Percentiles rank a stretch among this genome's conserved stretches.
These are phyloP conservation scores for Craseonycteris thonglongyai DNA, from an alignment of 2,113 vertebrate genomes.

Conservation along the genomic window DNA sequence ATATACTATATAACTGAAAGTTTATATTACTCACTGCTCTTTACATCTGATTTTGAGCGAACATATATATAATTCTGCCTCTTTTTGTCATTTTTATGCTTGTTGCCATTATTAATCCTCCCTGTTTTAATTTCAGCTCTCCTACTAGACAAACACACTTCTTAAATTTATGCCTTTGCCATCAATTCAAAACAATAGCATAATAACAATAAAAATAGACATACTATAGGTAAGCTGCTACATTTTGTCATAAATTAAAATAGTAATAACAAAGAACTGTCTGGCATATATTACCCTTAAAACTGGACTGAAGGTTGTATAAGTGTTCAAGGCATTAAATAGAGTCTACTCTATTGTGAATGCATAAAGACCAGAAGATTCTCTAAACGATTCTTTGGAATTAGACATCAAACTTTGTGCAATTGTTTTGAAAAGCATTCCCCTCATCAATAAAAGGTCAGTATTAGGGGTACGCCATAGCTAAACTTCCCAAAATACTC, in stretches of 20 bases:
- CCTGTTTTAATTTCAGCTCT: neutral
- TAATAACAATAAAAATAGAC: neutral
- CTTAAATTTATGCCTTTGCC: neutral
- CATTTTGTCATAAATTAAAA: neutral
- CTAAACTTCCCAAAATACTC: neutral
- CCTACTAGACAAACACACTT: neutral
- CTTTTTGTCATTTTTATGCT: neutral
- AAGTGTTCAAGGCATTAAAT: neutral
- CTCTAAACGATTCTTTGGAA: neutral
- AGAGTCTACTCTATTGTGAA: neutral
- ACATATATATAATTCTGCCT: neutral
- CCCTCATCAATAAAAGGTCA: neutral
- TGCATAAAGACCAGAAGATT: neutral
- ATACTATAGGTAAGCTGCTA: neutral
- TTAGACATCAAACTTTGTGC: neutral
- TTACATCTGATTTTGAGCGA: neutral
- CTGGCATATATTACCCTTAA: neutral
- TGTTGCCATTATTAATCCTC: neutral
- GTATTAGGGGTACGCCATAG: neutral
- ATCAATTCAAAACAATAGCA: neutral
- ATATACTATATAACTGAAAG: neutral
- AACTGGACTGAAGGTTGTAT: neutral
- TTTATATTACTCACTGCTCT: neutral
- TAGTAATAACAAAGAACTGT: neutral
- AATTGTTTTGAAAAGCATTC: neutral